Percentiles rank a stretch among this genome's conserved stretches.
phyloP scores from a whole-genome alignment of 2,797 vertebrate genomes.

The Selene dorsalis region DNA sequence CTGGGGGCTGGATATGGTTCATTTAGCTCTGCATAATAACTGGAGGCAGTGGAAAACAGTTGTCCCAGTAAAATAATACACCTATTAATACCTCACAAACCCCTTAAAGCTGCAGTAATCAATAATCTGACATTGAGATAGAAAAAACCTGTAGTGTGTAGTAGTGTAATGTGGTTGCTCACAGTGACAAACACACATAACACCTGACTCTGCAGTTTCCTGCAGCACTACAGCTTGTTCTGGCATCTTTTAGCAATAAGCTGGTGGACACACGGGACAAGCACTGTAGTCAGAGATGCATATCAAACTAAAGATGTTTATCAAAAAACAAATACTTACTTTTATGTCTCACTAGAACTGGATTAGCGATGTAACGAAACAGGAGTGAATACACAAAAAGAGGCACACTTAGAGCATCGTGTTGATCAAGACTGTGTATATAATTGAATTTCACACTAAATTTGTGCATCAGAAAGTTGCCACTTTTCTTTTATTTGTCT shows the following conservation, averaged over 20 bases:
- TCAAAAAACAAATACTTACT: neutral
- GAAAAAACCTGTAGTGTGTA: neutral
- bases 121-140: neutral
- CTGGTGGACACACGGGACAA: neutral
- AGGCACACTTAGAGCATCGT: neutral
- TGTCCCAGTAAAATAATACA: neutral
- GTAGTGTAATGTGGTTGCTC: neutral
- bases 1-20: neutral
- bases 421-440: slow-evolving; percentile 52
- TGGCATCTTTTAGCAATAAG: neutral
- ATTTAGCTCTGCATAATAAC: neutral
- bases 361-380: slow-evolving; percentile 30
- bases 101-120: neutral
- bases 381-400: slow-evolving; percentile 7
- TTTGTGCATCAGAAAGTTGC: slow-evolving; percentile 29
- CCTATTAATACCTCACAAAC: neutral
- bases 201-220: neutral
- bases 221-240: neutral
- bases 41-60: neutral
- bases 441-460: slow-evolving; percentile 56
- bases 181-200: too few species aligned
- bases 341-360: slow-evolving; percentile 1
- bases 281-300: neutral
- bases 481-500: slow-evolving; percentile 26
- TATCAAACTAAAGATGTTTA: too few species aligned